Base-by-base conservation (phyloP, 2,113 vertebrate species). In the Paracanthobrama guichenoti region DNA sequence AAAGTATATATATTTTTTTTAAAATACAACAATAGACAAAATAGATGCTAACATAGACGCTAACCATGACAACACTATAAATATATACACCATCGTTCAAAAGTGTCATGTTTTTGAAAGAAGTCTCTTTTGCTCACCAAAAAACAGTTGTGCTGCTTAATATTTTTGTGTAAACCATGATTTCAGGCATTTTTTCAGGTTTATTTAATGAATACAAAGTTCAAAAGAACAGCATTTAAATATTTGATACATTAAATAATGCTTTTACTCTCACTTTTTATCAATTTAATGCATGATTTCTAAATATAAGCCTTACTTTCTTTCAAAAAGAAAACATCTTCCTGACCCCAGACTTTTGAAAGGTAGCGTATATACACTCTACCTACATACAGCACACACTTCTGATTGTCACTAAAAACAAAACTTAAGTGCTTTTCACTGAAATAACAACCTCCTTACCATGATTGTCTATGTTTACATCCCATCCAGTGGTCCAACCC, bases 401-500 rank as follows among this genome's bases (percentile, higher is more conserved):
- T 24, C 69, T 44, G 48, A 55, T 53, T 75, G 14, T 8, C 16
- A 53, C 1, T 28, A 75, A 76, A 31, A 31, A 55, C 13, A 55
- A 22, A 76, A 53, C 26, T 31, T 28, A 11, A 60, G 12, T 16
- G 18, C 6, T 55, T 55, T 55, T 55, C 12, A 60, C 10, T 46
- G 16, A 4, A 26, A 18, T 46, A 48, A 42, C 20, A 78, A 4
- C 35, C 18, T 72, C 28, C 72, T 86, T 82, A 97, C 96, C 96
- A 92, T 94, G 90, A 83, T 94, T 96, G 18, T 92, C 85, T 80
- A 74, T 90, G 72, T 91, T 90, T 35, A 91, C 91, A 18, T 91
- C 90, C 95, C 95, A 96, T 16, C 91, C 94, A 82, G 97, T 96
- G 5, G 96, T 97, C 97, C 97, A 98, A 6, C 97, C 97, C 79